phyloP scores from a whole-genome alignment of 1,140 invertebrate genomes.

The Planococcus citri region DNA sequence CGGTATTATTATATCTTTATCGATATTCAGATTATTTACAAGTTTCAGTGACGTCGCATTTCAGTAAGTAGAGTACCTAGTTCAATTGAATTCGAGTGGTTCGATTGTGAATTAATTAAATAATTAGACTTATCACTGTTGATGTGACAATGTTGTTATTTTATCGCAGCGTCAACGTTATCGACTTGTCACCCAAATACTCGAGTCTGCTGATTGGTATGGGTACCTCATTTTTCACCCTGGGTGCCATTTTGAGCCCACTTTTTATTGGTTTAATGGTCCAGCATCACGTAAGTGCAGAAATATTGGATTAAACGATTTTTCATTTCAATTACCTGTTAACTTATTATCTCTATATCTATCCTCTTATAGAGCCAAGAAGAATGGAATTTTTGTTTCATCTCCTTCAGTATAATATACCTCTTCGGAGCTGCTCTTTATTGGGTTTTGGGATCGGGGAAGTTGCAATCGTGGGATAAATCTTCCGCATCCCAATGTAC shows the following conservation, averaged over 20 bases:
- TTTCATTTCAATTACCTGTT: background rate
- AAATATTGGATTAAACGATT: no score
- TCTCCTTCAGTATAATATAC: background rate
- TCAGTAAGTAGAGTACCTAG: conserved; percentile 3
- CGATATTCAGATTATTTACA: background rate
- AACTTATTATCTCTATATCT: background rate
- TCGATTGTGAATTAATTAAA: no score
- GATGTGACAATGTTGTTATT: no score
- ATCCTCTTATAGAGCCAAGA: background rate
- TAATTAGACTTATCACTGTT: no score
- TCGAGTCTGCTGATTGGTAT: background rate
- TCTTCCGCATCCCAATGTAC: no score
- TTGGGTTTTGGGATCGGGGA: background rate
- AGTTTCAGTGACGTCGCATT: background rate
- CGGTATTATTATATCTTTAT: background rate
- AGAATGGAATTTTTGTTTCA: background rate
- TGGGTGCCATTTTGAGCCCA: background rate
- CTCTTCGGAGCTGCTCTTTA: conserved; percentile 3
- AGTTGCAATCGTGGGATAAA: background rate
- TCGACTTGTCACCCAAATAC: background rate
- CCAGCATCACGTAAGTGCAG: background rate
- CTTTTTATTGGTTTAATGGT: background rate
- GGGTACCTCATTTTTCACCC: background rate
- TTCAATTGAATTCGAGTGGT: no score
- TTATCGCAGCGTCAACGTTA: background rate